A percentile compares a stretch with the other conserved stretches of the same genome.
These are phyloP conservation scores for Alexandromys oeconomus DNA, from an alignment of 2,797 vertebrate genomes.

Conservation along the genomic window DNA sequence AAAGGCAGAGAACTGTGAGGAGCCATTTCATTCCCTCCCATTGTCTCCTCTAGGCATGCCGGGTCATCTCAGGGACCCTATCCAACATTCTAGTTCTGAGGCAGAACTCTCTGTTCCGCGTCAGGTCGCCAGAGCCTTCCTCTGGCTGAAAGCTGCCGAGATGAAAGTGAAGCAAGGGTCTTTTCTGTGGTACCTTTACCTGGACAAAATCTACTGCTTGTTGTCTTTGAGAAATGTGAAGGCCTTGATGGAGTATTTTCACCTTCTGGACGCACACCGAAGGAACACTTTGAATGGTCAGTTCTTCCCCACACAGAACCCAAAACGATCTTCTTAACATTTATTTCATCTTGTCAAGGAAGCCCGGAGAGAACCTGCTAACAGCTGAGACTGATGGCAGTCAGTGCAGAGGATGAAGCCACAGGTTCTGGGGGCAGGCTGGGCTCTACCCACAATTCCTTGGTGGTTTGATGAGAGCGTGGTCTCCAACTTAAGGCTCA, in stretches of 20 bases:
- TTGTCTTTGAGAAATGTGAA: slow-evolving; percentile 79
- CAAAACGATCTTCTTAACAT: not conserved
- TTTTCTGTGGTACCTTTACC: slow-evolving; percentile 80
- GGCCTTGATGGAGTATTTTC: slow-evolving; percentile 72
- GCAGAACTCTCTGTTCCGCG: slow-evolving; percentile 47
- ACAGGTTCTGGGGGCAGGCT: not conserved
- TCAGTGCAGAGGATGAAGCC: not conserved
- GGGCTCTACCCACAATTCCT: not conserved
- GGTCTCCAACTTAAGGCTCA: not conserved
- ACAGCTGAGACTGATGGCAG: rapidly evolving
- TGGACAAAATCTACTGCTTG: slow-evolving; percentile 76
- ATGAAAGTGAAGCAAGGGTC: slow-evolving; percentile 76
- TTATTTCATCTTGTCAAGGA: not conserved
- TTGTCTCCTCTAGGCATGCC: not conserved
- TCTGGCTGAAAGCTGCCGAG: rapidly evolving
- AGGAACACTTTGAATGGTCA: slow-evolving; percentile 79
- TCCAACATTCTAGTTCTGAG: slow-evolving; percentile 67
- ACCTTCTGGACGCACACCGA: slow-evolving; percentile 69
- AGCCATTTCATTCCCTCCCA: not conserved
- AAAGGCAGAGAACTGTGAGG: not conserved
- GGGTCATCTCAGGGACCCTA: not conserved
- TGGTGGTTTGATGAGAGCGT: not conserved
- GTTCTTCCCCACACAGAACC: not conserved
- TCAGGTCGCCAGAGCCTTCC: not conserved
- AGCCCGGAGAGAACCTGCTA: not conserved